A percentile compares a stretch with the other conserved stretches of the same genome.
These are phyloP conservation scores for Poeciliopsis turrubarensis DNA, from an alignment of 2,113 vertebrate genomes.

Conservation along the genomic window DNA sequence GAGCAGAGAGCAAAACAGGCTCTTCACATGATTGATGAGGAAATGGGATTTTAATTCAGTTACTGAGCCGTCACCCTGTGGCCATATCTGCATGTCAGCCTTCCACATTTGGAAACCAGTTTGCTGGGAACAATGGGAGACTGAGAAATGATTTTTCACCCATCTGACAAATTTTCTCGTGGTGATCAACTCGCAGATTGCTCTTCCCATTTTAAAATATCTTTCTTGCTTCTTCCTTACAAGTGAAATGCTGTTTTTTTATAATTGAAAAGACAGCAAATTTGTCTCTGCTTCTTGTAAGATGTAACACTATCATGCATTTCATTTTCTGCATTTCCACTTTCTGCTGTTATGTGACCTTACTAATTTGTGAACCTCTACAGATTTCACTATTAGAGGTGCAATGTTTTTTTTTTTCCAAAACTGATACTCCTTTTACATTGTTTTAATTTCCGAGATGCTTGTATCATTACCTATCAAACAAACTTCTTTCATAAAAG, in stretches of 20 bases:
- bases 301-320: neutral
- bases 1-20: slow-evolving; percentile 58
- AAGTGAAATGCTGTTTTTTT: neutral
- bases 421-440: no score
- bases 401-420: no score
- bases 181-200: slow-evolving; percentile 32
- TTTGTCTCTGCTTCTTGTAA: neutral
- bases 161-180: slow-evolving; percentile 9
- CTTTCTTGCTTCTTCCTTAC: neutral
- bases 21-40: slow-evolving; percentile 73
- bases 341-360: neutral
- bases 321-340: neutral
- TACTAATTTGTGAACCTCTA: neutral
- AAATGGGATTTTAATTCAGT: slow-evolving; percentile 78
- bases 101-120: slow-evolving; percentile 58
- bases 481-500: no score
- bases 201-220: neutral
- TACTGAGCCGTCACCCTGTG: slow-evolving; percentile 69
- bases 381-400: no score
- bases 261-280: neutral
- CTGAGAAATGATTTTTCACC: slow-evolving; percentile 35
- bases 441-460: no score
- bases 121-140: slow-evolving; percentile 54
- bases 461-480: no score
- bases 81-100: slow-evolving; percentile 67